Percentiles rank a stretch among this genome's conserved stretches.
phyloP scores from a whole-genome alignment of 2,113 vertebrate genomes.

The Halcyon senegalensis region DNA sequence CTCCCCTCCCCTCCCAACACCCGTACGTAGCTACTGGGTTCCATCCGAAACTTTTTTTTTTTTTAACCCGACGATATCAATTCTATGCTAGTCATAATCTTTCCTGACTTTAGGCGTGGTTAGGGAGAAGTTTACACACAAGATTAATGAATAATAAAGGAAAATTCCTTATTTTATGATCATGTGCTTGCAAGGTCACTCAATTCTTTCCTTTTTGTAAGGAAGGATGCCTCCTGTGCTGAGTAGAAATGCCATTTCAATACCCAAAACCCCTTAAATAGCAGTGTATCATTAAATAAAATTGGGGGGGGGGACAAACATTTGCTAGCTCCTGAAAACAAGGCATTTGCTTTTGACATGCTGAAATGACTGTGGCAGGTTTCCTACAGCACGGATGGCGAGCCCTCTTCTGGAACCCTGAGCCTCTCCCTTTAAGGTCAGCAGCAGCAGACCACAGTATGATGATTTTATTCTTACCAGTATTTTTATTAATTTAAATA shows the following conservation, averaged over 20 bases:
- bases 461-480: not conserved
- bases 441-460: not conserved
- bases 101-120: not conserved
- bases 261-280: fast-evolving
- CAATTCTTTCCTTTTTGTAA: not conserved
- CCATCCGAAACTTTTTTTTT: not conserved
- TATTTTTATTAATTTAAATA: not conserved
- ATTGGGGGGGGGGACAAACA: fast-evolving
- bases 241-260: not conserved
- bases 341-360: not conserved
- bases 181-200: not conserved
- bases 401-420: not conserved
- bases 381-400: fast-evolving
- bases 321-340: not conserved
- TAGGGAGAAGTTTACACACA: not conserved
- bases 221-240: not conserved
- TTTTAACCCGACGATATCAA: fast-evolving
- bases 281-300: not conserved
- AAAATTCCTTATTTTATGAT: not conserved
- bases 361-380: not conserved
- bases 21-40: fast-evolving
- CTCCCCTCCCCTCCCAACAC: fast-evolving
- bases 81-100: not conserved
- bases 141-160: not conserved
- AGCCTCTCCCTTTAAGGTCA: not conserved